Conservation (phyloP, 53 echinoderm and acorn worm genomes). For the Zoroaster sp. region DNA sequence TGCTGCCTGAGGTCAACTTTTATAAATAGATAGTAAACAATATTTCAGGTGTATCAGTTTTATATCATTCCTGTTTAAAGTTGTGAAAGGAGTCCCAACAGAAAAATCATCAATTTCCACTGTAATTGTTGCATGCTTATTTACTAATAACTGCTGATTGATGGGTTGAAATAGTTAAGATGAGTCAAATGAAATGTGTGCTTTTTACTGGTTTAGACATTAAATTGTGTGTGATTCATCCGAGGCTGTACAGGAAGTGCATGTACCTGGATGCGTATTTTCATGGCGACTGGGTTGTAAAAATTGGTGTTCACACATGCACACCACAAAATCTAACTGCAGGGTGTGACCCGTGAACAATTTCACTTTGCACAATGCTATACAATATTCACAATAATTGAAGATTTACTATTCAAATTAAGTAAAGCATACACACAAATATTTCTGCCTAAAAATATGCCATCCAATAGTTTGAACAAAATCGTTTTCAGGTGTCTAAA, state of each 20-base stretch:
- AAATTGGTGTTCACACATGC: too few species aligned
- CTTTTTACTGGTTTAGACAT: constrained; percentile 7
- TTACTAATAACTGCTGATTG: background rate
- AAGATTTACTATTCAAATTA: too few species aligned
- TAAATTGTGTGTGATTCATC: constrained; percentile 33
- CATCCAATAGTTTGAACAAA: too few species aligned
- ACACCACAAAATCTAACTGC: background rate
- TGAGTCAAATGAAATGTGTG: constrained; percentile 27
- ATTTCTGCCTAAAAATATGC: too few species aligned
- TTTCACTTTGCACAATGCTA: background rate
- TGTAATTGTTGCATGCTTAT: background rate
- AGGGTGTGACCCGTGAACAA: background rate
- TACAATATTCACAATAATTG: background rate
- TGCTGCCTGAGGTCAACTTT: background rate
- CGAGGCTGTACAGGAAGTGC: background rate
- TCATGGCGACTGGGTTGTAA: background rate
- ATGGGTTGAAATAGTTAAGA: background rate
- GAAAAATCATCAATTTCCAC: background rate
- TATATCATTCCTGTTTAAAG: too few species aligned
- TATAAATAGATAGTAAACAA: constrained; percentile 11
- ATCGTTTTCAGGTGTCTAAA: too few species aligned
- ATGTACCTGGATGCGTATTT: background rate
- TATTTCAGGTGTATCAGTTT: background rate
- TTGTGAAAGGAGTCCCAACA: too few species aligned
- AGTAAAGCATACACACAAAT: too few species aligned